Evolutionary conservation across 2,888 invertebrate species (phyloP).

Genomic region (Tyria jacobaeae): DNA sequence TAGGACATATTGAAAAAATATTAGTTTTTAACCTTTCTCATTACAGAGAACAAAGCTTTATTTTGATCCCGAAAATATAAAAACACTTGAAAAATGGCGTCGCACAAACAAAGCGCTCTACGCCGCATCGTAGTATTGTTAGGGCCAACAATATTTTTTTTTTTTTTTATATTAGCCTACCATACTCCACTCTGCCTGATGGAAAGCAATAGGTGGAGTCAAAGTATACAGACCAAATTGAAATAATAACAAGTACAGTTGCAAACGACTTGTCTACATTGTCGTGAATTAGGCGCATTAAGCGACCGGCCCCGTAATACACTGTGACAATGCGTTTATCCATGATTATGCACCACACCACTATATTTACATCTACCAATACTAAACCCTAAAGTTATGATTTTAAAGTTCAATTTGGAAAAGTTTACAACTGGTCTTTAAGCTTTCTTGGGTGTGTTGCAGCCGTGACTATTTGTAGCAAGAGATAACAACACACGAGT

Average conservation of each 20-base stretch:
- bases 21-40: conserved; percentile 31
- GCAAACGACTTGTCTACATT: conserved; percentile 75
- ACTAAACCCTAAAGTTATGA: conserved; percentile 35
- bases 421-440: conserved; percentile 40
- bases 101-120: conserved; percentile 32
- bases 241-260: conserved; percentile 67
- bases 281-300: conserved; percentile 84
- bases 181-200: too few species aligned
- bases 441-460: conserved; percentile 52
- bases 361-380: conserved; percentile 22
- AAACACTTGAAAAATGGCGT: conserved; percentile 42
- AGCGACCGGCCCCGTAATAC: conserved; percentile 77
- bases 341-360: conserved; percentile 70
- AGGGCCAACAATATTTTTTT: conserved; percentile 28
- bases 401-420: conserved; percentile 45
- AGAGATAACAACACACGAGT: conserved; percentile 84
- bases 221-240: conserved; percentile 59
- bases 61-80: conserved; percentile 34
- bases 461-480: conserved; percentile 80
- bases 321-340: conserved; percentile 82
- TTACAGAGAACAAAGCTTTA: conserved; percentile 38
- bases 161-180: too few species aligned
- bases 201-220: too few species aligned
- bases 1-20: too few species aligned
- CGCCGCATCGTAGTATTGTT: conserved; percentile 19